Base-by-base conservation (phyloP, 2,113 vertebrate species). In the Ciconia maguari region DNA sequence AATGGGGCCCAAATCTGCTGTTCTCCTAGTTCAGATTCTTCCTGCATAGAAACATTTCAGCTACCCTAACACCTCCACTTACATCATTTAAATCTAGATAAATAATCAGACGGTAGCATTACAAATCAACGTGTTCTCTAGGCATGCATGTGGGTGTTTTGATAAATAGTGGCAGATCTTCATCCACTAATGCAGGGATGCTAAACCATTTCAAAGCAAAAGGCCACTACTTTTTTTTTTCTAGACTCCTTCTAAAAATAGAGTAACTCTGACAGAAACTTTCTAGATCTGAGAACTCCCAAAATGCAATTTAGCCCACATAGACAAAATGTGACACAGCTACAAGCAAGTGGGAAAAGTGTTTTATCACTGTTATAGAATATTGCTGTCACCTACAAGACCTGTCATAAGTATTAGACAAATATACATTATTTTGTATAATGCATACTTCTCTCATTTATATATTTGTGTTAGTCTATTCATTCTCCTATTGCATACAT, bases 151-250 rank as follows among this genome's bases (percentile, higher is more conserved):
- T 93, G 84, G 78, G 94, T 79, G 90, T 90, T 93, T 64, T 78
- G 90, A 75, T 51, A 82, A 89, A 72, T 25, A 42, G 60, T 84
- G 74, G 82, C 84, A 96, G 69, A 93, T 84, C 90, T 91, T 83
- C 48, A 89, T 58, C 77, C 61, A 74, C 72, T 46, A 66, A 91
- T 75, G 64, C 21, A 93, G 46, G n/a, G n/a, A 89, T 75, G 93
- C 32, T 94, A 94, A 84, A 87, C 32, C 3, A 55, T 89, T 94
- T 62, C 61, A 90, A 91, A 87, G 92, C 42, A 89, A 93, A 89
- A 95, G 65, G 65, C 52, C 70, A 46, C 38, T 76, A 42, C 17
- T 76, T 78, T 55, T 69, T 38, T 32, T 41, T 3, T 38, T 42
- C 32, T 70, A 87, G 25, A n/a, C 8, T 87, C 12, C 21, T 92